Percentiles rank a stretch among this genome's conserved stretches.
Conservation (phyloP, 2,113 vertebrate genomes). For the Grammomys surdaster region DNA sequence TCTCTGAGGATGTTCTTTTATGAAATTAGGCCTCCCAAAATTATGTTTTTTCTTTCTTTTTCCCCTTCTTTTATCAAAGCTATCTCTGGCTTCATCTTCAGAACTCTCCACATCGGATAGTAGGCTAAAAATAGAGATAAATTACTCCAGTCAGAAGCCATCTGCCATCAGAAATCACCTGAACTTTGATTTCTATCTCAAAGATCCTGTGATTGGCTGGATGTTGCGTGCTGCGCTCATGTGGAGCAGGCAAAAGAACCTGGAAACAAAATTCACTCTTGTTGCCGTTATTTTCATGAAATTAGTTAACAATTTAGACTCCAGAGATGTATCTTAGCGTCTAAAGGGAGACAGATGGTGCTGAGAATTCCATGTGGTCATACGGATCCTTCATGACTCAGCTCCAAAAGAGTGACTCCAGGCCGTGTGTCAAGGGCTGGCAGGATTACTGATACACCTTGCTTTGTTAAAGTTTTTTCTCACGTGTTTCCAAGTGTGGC, state of each 20-base stretch:
- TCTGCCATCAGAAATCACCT: not conserved
- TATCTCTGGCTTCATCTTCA: not conserved
- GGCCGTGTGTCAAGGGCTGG: not conserved
- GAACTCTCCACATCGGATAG: not conserved
- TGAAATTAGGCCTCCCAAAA: not conserved
- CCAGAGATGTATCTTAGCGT: not conserved
- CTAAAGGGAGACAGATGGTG: not conserved
- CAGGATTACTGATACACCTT: not conserved
- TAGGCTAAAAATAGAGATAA: not conserved
- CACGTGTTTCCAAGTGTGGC: not conserved
- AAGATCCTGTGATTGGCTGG: not conserved
- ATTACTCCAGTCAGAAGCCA: not conserved
- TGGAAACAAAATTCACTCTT: not conserved
- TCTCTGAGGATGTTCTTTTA: not conserved
- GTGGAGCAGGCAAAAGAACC: not conserved
- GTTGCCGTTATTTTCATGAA: not conserved
- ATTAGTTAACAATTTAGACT: not conserved
- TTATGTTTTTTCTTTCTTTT: not conserved
- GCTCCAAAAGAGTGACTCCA: not conserved
- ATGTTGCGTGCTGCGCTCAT: fast-evolving
- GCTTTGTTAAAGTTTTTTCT: not conserved
- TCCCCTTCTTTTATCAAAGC: not conserved
- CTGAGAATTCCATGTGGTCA: not conserved
- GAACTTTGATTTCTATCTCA: not conserved
- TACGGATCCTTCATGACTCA: not conserved